Conservation (phyloP, 2,888 invertebrate species). For the Lithophane semibrunnea region DNA sequence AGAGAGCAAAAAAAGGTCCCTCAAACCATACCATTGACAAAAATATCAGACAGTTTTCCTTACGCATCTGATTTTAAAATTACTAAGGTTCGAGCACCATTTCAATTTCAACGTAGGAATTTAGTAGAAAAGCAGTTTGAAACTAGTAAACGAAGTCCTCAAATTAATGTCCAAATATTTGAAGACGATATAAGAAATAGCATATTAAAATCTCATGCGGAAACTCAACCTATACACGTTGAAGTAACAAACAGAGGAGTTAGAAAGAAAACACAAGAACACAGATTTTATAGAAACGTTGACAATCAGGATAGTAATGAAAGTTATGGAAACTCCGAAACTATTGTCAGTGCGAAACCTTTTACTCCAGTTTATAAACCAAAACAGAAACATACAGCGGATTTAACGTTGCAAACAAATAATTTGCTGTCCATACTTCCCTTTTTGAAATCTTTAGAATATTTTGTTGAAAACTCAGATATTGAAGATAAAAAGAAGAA, state of each 20-base stretch:
- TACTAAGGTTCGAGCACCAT: constrained; percentile 75
- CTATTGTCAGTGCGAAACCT: constrained; percentile 57
- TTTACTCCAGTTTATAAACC: constrained; percentile 57
- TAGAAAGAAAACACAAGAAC: constrained; percentile 64
- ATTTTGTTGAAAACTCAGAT: constrained; percentile 72
- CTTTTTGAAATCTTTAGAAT: constrained; percentile 81
- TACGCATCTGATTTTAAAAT: constrained; percentile 81
- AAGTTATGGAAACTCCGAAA: constrained; percentile 57
- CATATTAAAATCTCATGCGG: constrained; percentile 78
- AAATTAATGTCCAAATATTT: constrained; percentile 83
- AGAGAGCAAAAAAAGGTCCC: constrained; percentile 77
- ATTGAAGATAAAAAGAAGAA: constrained; percentile 57
- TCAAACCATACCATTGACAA: constrained; percentile 78
- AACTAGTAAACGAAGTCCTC: constrained; percentile 75
- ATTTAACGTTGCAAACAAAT: constrained; percentile 67
- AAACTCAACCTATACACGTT: constrained; percentile 75
- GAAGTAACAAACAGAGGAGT: constrained; percentile 80
- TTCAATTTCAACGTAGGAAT: constrained; percentile 76
- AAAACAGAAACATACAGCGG: constrained; percentile 59
- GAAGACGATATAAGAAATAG: constrained; percentile 77
- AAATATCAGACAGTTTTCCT: constrained; percentile 80
- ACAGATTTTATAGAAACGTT: constrained; percentile 76
- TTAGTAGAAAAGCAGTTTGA: constrained; percentile 73
- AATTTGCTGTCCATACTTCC: constrained; percentile 78
- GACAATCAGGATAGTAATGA: constrained; percentile 63